Percentiles rank a stretch among this genome's conserved stretches.
Conservation (phyloP, 2,888 invertebrate species). For the Dolomedes plantarius region DNA sequence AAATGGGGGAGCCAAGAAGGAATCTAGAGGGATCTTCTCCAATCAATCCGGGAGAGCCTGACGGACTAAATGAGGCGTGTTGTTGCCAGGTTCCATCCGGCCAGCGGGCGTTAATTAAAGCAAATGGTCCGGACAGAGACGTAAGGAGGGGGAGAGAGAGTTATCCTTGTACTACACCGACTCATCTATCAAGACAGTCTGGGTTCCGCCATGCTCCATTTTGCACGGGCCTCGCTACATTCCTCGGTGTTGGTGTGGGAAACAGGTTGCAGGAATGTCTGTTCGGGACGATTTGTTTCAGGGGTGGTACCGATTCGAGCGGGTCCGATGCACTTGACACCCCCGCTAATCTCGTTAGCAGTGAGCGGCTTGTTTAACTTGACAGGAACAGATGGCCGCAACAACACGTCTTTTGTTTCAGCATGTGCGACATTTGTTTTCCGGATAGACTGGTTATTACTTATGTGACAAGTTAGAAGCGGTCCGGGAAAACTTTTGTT, state of each 20-base stretch:
- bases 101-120: constrained; percentile 65
- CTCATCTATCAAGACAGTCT: constrained; percentile 61
- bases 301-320: not conserved
- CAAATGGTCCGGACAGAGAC: constrained; percentile 62
- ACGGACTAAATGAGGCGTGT: constrained; percentile 62
- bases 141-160: not conserved
- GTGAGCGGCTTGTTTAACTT: not conserved
- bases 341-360: constrained; percentile 5
- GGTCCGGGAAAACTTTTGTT: not conserved
- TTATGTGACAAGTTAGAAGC: not conserved
- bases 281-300: constrained; percentile 8
- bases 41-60: constrained; percentile 53
- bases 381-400: not conserved
- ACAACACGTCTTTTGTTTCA: not conserved
- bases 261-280: constrained; percentile 38
- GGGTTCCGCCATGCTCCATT: not conserved
- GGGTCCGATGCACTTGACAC: constrained; percentile 6
- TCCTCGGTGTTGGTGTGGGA: constrained; percentile 4
- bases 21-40: constrained; percentile 55
- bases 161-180: constrained; percentile 51
- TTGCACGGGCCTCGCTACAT: not conserved
- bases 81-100: constrained; percentile 34
- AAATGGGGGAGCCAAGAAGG: constrained; percentile 35
- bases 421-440: constrained; percentile 10
- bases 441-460: not conserved